A percentile compares a stretch with the other conserved stretches of the same genome.
Conservation (phyloP, 2,888 invertebrate genomes). For the Morpho deidamia region DNA sequence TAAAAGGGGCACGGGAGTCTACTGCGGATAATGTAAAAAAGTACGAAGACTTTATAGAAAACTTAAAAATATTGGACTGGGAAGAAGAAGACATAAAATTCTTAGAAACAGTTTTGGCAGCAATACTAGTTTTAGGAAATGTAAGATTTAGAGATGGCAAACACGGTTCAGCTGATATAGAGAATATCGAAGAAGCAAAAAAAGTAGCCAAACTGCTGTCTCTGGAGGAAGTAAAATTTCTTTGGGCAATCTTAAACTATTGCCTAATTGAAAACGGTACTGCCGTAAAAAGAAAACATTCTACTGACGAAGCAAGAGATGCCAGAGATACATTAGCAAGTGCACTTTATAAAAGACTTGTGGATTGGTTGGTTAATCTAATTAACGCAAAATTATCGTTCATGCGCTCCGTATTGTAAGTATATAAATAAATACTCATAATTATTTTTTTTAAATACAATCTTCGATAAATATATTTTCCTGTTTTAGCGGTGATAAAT, state of each 20-base stretch:
- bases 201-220: slow-evolving; percentile 86
- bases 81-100: slow-evolving; percentile 83
- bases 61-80: slow-evolving; percentile 83
- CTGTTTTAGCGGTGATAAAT: slow-evolving; percentile 87
- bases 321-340: slow-evolving; percentile 92
- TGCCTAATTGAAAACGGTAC: slow-evolving; percentile 87
- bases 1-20: slow-evolving; percentile 81
- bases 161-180: slow-evolving; percentile 83
- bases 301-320: slow-evolving; percentile 88
- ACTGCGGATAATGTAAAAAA: slow-evolving; percentile 80
- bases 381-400: slow-evolving; percentile 91
- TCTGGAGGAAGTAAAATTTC: slow-evolving; percentile 88
- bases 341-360: slow-evolving; percentile 88
- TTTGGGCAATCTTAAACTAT: slow-evolving; percentile 92
- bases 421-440: slow-evolving; percentile 28
- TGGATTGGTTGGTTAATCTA: slow-evolving; percentile 92
- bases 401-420: slow-evolving; percentile 92
- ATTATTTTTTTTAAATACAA: slow-evolving; percentile 1
- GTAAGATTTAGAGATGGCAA: slow-evolving; percentile 85
- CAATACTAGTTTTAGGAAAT: slow-evolving; percentile 88
- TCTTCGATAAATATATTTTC: slow-evolving; percentile 2
- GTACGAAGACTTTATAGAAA: slow-evolving; percentile 81
- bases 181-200: slow-evolving; percentile 83
- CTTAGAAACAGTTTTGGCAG: slow-evolving; percentile 84
- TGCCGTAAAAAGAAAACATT: slow-evolving; percentile 83